Evolutionary conservation across 2,113 vertebrate genomes (phyloP).

Genomic region (Saguinus imperator): DNA sequence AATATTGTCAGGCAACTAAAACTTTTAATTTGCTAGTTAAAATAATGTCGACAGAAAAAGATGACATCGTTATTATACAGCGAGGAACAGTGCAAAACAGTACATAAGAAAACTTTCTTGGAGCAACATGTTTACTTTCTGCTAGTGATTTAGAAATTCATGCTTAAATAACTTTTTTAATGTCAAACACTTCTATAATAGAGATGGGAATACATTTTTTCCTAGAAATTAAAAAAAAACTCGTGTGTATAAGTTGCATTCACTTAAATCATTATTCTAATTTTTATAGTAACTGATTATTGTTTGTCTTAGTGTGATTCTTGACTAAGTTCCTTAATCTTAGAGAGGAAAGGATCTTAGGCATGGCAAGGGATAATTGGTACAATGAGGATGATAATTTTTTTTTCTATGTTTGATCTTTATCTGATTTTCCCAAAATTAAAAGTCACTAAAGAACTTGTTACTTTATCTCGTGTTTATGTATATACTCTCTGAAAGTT

Average conservation of each 20-base stretch:
- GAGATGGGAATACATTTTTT: neutral
- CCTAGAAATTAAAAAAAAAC: neutral
- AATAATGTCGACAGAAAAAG: neutral
- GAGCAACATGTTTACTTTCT: neutral
- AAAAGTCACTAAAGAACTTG: neutral
- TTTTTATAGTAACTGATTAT: neutral
- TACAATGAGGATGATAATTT: neutral
- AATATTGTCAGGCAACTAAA: neutral
- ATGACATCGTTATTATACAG: neutral
- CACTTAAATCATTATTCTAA: neutral
- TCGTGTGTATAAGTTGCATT: neutral
- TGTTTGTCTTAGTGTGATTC: neutral
- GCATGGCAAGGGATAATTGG: neutral
- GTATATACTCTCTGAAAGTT: neutral
- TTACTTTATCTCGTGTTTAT: neutral
- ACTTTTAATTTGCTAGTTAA: neutral
- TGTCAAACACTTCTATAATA: neutral
- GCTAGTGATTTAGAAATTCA: neutral
- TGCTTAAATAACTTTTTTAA: neutral
- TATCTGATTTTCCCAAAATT: slow-evolving; percentile 7
- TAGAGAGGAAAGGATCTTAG: neutral
- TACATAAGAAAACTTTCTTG: neutral
- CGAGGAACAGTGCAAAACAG: neutral
- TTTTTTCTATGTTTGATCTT: slow-evolving; percentile 36
- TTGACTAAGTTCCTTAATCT: neutral